Evolutionary conservation across 2,888 invertebrate species (phyloP).

Genomic region (Taphrorychus bicolor): DNA sequence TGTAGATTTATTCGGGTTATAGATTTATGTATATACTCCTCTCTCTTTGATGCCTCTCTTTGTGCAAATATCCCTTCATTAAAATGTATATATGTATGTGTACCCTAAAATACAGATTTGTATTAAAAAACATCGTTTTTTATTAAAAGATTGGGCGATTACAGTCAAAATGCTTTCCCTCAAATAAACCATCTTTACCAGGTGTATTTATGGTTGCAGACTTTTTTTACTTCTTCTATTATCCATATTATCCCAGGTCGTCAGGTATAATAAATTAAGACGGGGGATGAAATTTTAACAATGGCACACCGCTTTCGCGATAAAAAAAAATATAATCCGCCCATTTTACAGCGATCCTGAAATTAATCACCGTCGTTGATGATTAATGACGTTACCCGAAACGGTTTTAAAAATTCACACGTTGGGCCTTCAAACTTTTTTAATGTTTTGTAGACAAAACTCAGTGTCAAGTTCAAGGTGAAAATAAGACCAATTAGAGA

Average conservation of each 20-base stretch:
- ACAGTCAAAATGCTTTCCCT: too few relatives aligned
- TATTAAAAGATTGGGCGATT: too few relatives aligned
- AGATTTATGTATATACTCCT: constrained; percentile 18
- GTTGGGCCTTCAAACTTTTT: background rate
- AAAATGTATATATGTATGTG: constrained; percentile 17
- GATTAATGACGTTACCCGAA: constrained; percentile 15
- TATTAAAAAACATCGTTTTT: constrained; percentile 1
- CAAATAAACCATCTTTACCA: background rate
- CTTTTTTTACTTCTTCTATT: background rate
- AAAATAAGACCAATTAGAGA: background rate
- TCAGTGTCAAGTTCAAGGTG: background rate
- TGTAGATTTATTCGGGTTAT: constrained; percentile 21
- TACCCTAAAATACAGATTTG: background rate
- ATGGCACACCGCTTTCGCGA: constrained; percentile 15
- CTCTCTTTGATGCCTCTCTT: constrained; percentile 10
- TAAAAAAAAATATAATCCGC: constrained; percentile 14
- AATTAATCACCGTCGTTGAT: constrained; percentile 20
- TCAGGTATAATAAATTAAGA: constrained; percentile 8
- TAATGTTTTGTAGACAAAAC: too few relatives aligned
- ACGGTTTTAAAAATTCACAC: constrained; percentile 13
- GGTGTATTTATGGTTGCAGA: background rate
- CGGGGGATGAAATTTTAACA: constrained; percentile 22
- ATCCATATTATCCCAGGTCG: background rate
- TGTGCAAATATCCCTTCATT: constrained; percentile 13
- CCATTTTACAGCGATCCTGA: constrained; percentile 6